phyloP scores from a whole-genome alignment of 1,140 invertebrate species.

The Macrostomum lignano region DNA sequence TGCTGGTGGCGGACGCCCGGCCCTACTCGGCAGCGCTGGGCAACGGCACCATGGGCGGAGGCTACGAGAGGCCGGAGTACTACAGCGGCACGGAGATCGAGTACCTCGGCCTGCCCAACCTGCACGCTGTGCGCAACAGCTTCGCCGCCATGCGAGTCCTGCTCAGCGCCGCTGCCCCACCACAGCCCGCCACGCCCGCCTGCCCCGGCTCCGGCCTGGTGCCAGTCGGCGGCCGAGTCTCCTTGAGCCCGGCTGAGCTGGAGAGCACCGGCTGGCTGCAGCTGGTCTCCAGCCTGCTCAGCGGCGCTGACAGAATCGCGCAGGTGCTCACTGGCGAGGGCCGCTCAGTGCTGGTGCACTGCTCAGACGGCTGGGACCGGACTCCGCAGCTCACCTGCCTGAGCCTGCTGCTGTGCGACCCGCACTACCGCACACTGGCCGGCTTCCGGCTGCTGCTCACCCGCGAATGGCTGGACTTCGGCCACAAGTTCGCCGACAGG shows the following conservation, averaged over 20 bases:
- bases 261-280: constrained; percentile 66
- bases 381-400: constrained; percentile 71
- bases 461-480: constrained; percentile 77
- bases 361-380: constrained; percentile 82
- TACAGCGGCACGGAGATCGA: background rate
- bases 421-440: constrained; percentile 63
- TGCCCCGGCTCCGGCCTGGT: too few relatives aligned
- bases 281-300: constrained; percentile 50
- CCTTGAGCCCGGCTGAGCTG: too few relatives aligned
- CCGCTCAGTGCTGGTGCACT: constrained; percentile 51
- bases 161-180: too few relatives aligned
- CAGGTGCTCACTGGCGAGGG: constrained; percentile 41
- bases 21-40: constrained; percentile 75
- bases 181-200: too few relatives aligned
- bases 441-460: constrained; percentile 67
- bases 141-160: too few relatives aligned
- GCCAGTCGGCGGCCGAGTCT: too few relatives aligned
- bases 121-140: constrained; percentile 3
- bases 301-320: constrained; percentile 45
- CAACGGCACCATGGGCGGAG: constrained; percentile 71
- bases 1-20: constrained; percentile 70
- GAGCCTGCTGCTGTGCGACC: constrained; percentile 63
- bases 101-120: constrained; percentile 1
- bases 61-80: constrained; percentile 43
- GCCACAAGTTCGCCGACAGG: constrained; percentile 79